phyloP scores from a whole-genome alignment of 2,888 invertebrate genomes.

The Athrips mouffetella region DNA sequence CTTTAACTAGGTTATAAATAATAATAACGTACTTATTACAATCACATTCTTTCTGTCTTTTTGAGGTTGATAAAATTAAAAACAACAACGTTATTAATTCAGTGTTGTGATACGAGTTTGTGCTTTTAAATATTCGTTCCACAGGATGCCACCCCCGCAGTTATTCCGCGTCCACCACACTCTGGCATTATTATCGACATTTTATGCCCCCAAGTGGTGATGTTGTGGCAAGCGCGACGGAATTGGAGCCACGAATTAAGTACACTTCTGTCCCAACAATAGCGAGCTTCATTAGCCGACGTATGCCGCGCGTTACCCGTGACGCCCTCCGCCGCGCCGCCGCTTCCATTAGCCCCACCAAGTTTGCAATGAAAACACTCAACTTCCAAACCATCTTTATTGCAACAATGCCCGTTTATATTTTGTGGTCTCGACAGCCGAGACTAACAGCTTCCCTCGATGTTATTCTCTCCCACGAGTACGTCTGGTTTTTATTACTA shows the following conservation, averaged over 20 bases:
- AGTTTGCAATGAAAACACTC: constrained; percentile 69
- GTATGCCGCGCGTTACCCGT: constrained; percentile 68
- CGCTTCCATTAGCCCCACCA: constrained; percentile 59
- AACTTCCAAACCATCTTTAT: constrained; percentile 55
- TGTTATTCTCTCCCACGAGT: constrained; percentile 41
- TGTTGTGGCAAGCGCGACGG: constrained; percentile 41
- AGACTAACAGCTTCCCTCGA: constrained; percentile 51
- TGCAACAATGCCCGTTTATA: constrained; percentile 68
- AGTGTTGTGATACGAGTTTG: background rate
- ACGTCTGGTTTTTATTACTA: constrained; percentile 59
- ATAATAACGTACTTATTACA: too few relatives aligned
- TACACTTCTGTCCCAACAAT: constrained; percentile 67
- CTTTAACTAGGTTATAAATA: too few relatives aligned
- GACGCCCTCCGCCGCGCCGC: constrained; percentile 19
- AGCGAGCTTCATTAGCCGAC: constrained; percentile 69
- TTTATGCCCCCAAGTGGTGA: constrained; percentile 46
- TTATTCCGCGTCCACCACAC: constrained; percentile 28
- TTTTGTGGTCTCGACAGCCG: constrained; percentile 71
- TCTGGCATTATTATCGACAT: constrained; percentile 46
- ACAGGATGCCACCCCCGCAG: constrained; percentile 21
- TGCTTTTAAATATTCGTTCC: background rate
- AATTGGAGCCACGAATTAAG: constrained; percentile 60
- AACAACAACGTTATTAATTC: background rate
- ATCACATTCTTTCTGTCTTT: too few relatives aligned
- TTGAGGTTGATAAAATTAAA: too few relatives aligned